Evolutionary conservation across 2,888 invertebrate genomes (phyloP), one percentile per base, ranked within the genome.

Genomic region (Stenchaetothrips biformis): DNA sequence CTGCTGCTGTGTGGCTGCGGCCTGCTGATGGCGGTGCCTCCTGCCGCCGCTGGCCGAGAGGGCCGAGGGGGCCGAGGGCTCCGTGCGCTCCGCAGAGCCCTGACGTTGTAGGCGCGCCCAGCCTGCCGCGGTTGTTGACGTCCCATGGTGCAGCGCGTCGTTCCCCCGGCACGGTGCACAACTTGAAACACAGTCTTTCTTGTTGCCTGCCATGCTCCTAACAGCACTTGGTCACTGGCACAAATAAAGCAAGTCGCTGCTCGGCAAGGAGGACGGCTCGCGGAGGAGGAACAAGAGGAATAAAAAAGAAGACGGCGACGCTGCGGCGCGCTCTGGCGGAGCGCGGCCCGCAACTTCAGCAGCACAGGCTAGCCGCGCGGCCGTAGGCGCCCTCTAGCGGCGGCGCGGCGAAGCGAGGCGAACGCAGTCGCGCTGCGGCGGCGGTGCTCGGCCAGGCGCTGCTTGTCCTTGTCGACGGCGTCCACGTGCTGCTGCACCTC

Each of bases 21-120:
- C 67, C 81, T 81, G 81, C 79, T n/a, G 87, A 86, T 85, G 89
- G 89, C 85, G 67, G 21, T n/a, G 67, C 67, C 67, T 74, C 67
- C 80, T 80, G 67, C 81, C 37, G 79, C 79, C 59, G 79, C 79
- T 37, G 53, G 80, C 77, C 79, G n/a, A n/a, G n/a, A n/a, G n/a
- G n/a, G n/a, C n/a, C n/a, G 80, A 80, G 47, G 80, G 48, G 67
- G 59, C 48, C 53, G 59, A 79, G 59, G 77, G 49, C 80, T 37
- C 37, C 4, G 37, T 4, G 1, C 37, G 37, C 37, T 37, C 37
- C 37, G 37, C 37, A 37, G 37, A 37, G 37, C 37, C 37, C 37
- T 37, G 37, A 37, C 37, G 37, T 37, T n/a, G 37, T 37, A 37
- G 37, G 37, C 37, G 37, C 37, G 37, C 2, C 37, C 37, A 37